phyloP scores from a whole-genome alignment of 1,140 invertebrate species.

The Lepidostoma basale region DNA sequence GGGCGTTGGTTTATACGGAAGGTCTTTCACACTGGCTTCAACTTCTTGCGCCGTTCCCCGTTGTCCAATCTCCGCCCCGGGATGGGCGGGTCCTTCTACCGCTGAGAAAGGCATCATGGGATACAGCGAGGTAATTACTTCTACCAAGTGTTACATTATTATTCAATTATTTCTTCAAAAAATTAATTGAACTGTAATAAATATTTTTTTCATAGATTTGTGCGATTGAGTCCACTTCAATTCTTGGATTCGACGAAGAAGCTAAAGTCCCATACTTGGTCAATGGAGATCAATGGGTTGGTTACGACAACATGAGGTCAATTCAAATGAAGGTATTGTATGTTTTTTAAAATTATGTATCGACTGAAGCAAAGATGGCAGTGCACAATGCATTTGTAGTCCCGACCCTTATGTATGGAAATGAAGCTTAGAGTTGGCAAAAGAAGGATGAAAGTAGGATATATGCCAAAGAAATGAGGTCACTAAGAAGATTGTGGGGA shows the following conservation, averaged over 20 bases:
- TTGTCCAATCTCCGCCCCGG: constrained; percentile 62
- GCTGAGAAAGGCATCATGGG: constrained; percentile 71
- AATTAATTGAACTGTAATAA: no score
- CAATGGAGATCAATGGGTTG: constrained; percentile 54
- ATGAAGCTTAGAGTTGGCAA: no score
- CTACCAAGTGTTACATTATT: no score
- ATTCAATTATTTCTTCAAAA: no score
- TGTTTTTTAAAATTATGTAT: not conserved
- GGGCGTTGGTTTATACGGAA: constrained; percentile 74
- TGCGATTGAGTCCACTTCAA: not conserved
- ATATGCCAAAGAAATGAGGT: no score
- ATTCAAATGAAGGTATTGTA: constrained; percentile 50
- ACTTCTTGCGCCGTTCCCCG: constrained; percentile 52
- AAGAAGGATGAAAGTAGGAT: no score
- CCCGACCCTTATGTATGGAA: no score
- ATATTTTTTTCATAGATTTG: no score
- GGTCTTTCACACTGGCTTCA: constrained; percentile 66
- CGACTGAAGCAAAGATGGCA: no score
- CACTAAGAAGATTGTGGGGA: no score
- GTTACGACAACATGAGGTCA: constrained; percentile 54
- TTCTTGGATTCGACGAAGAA: constrained; percentile 36
- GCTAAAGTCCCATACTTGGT: constrained; percentile 53
- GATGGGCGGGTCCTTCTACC: constrained; percentile 73
- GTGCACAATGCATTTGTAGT: no score
- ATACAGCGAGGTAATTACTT: constrained; percentile 73